A percentile compares a stretch with the other conserved stretches of the same genome.
Conservation (phyloP, 2,797 vertebrate species). For the Molothrus ater region DNA sequence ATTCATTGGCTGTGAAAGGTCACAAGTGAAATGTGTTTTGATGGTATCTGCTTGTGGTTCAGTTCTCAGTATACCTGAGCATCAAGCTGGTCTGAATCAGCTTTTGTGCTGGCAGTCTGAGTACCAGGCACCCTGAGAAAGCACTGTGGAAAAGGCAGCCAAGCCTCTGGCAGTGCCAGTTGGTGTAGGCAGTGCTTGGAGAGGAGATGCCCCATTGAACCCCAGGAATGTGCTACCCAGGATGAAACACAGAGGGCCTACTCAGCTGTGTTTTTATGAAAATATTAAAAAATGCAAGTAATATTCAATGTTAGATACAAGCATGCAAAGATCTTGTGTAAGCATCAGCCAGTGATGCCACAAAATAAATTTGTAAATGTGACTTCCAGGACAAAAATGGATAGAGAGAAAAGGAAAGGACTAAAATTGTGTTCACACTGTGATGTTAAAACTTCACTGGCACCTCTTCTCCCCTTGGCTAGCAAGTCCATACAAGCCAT, state of each 20-base stretch:
- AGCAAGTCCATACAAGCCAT: background rate
- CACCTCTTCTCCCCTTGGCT: background rate
- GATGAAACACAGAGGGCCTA: background rate
- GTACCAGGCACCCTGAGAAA: conserved; percentile 70
- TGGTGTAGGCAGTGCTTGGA: background rate
- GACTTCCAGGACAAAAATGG: background rate
- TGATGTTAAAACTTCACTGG: background rate
- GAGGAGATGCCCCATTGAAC: background rate
- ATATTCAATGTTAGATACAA: background rate
- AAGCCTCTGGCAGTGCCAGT: background rate
- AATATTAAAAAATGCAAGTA: background rate
- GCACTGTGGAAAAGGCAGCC: conserved; percentile 39
- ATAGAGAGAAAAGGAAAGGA: background rate
- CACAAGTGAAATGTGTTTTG: conserved; percentile 84
- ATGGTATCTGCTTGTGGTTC: conserved; percentile 79
- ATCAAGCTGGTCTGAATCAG: conserved; percentile 73
- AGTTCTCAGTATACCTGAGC: conserved; percentile 79
- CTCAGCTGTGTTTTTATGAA: background rate
- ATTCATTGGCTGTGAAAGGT: conserved; percentile 83
- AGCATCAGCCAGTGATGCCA: background rate
- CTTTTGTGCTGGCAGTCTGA: conserved; percentile 75
- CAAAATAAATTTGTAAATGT: background rate
- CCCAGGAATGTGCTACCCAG: background rate
- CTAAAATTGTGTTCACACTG: background rate
- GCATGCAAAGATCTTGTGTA: background rate